Base-by-base conservation (phyloP, 2,113 vertebrate species). In the Nerophis ophidion region DNA sequence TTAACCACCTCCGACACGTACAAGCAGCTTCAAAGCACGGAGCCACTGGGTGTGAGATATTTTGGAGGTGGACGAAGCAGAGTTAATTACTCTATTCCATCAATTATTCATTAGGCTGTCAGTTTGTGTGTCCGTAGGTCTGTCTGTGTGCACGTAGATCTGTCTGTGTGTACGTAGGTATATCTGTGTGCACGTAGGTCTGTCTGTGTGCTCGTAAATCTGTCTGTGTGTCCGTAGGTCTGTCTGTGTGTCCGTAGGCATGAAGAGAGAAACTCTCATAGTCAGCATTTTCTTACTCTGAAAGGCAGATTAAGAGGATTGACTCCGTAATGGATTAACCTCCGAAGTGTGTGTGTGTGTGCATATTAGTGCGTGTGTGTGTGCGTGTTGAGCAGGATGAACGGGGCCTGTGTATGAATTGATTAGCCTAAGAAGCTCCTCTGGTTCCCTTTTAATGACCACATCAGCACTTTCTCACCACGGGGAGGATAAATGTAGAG, bases 251-350 rank as follows among this genome's bases (percentile, higher is more conserved):
- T 77, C 75, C 70, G 56, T 83, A 84, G 72, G 84, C 75, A 76
- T 71, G 77, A 84, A 79, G 67, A 68, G 53, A 76, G 72, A 42
- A 89, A 89, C 81, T 84, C 75, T 74, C 75, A 65, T 72, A 81
- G 84, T 86, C 89, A 89, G 87, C 86, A 86, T 84, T 87, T 89
- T 89, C 84, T 77, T 82, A 82, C 74, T 81, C 83, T 72, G 74
- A 88, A 85, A 66, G 64, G 71, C 77, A 86, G 81, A 87, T 90
- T 90, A 90, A 89, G 86, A 79, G 86, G 88, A 89, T 90, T 89
- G 84, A 86, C 85, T 89, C 70, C 13, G 76, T 86, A 89, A 89
- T 89, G 86, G 87, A 90, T 90, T 89, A 89, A 90, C 86, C 89
- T 86, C 89, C 71, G 62, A 79, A 71, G 81, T 77, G 73, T 74